Percentiles rank a stretch among this genome's conserved stretches.
Evolutionary conservation across 2,797 vertebrate species (phyloP).

Genomic region (Buceros bicornis): DNA sequence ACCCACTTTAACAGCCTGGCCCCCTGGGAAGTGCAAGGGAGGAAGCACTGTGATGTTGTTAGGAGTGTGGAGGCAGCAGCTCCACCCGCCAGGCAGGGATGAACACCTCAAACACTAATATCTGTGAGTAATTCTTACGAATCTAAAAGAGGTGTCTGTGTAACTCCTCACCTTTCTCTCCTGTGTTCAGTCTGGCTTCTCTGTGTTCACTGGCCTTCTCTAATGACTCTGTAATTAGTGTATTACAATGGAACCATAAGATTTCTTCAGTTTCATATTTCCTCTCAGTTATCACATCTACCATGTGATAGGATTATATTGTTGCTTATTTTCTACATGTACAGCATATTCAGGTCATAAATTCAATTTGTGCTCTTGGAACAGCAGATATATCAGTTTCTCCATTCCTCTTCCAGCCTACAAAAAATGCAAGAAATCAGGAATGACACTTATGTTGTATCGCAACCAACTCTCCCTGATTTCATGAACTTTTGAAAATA

Average conservation of each 20-base stretch:
- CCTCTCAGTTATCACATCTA: conserved; percentile 28
- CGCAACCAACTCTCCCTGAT: background rate
- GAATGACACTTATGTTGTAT: background rate
- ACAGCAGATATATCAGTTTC: conserved; percentile 14
- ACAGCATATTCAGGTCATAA: conserved; percentile 16
- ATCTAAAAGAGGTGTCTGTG: fast-evolving
- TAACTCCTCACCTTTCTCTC: background rate
- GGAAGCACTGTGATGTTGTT: background rate
- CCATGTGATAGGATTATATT: background rate
- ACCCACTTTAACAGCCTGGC: background rate
- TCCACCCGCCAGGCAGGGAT: background rate
- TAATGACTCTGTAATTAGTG: background rate
- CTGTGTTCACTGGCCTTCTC: background rate
- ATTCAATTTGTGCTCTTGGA: background rate
- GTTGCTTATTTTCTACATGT: conserved; percentile 35
- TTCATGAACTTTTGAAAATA: conserved; percentile 1
- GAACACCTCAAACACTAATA: background rate
- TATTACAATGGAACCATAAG: background rate
- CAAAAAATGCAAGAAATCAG: conserved; percentile 13
- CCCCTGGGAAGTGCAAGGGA: background rate
- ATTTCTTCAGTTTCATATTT: background rate
- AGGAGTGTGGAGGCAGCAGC: background rate
- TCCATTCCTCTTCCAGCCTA: background rate
- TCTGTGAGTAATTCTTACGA: background rate
- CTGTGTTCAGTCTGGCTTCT: background rate